phyloP scores from a whole-genome alignment of 2,797 vertebrate genomes.

The Lacerta agilis region DNA sequence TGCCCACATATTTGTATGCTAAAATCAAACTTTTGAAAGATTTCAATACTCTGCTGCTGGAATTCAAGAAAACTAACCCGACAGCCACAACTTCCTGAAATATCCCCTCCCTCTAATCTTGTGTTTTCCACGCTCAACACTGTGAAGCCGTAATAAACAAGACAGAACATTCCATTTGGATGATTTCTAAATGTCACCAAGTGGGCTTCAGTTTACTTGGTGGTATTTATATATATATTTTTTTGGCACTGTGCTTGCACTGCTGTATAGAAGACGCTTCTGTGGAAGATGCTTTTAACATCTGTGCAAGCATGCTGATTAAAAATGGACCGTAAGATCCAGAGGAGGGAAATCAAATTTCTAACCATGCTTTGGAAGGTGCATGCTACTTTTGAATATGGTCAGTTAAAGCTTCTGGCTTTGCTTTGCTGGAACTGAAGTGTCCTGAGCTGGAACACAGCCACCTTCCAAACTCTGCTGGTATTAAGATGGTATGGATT shows the following conservation, averaged over 20 bases:
- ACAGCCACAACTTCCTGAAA: conserved; percentile 49
- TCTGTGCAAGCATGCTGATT: neutral
- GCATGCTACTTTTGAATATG: neutral
- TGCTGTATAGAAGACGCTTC: conserved; percentile 37
- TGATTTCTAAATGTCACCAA: conserved; percentile 67
- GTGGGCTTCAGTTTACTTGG: conserved; percentile 50
- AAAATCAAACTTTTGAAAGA: conserved; percentile 40
- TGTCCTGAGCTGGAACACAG: neutral
- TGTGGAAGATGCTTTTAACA: conserved; percentile 19
- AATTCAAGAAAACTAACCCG: conserved; percentile 45
- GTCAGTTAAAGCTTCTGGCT: neutral
- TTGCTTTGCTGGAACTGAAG: neutral
- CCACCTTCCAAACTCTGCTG: neutral
- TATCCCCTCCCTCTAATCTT: conserved; percentile 56
- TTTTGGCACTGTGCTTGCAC: conserved; percentile 13
- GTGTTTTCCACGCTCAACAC: conserved; percentile 33
- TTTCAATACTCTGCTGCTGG: conserved; percentile 26
- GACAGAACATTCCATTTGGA: conserved; percentile 68
- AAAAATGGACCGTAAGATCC: neutral
- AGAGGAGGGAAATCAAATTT: neutral
- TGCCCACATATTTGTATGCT: conserved; percentile 36
- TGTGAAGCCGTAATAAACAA: conserved; percentile 54
- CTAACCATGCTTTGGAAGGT: neutral
- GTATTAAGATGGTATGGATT: neutral
- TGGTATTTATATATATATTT: conserved; percentile 60